Evolutionary conservation across 2,113 vertebrate genomes (phyloP).

Genomic region (Piprites chloris): DNA sequence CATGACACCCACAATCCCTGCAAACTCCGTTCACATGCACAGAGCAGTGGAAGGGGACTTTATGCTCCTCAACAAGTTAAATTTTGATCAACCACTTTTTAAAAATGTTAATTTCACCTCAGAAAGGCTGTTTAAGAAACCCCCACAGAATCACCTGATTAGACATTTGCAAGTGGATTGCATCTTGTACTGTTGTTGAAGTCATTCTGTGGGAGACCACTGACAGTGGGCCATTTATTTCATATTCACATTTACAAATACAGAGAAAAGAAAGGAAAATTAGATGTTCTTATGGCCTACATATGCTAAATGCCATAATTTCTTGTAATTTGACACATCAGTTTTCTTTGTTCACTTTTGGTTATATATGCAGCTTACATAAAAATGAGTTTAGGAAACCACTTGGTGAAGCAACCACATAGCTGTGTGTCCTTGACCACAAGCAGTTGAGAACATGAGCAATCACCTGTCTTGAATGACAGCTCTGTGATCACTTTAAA

Average conservation of each 20-base stretch:
- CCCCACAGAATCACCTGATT: neutral
- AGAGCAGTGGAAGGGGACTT: neutral
- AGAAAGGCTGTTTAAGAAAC: neutral
- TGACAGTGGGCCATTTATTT: neutral
- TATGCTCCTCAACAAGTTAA: neutral
- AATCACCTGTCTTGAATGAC: rapidly evolving
- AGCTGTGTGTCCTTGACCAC: neutral
- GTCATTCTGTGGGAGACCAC: neutral
- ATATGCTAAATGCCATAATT: neutral
- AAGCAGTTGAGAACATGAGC: neutral
- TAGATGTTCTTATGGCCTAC: neutral
- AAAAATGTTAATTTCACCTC: neutral
- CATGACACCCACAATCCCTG: neutral
- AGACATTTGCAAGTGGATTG: neutral
- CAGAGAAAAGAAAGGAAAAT: neutral
- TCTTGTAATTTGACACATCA: neutral
- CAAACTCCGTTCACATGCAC: neutral
- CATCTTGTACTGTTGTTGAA: neutral
- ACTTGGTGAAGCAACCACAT: neutral
- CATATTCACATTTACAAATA: neutral
- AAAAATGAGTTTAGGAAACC: neutral
- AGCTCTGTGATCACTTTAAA: neutral
- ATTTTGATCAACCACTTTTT: neutral
- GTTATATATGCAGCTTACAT: neutral
- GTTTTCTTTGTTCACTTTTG: neutral